A percentile compares a stretch with the other conserved stretches of the same genome.
phyloP scores from a whole-genome alignment of 2,113 vertebrate genomes.

The mouse (Mus musculus) region GRCm39 chr2:130145001-130145500 shows the following conservation, averaged over 20 bases:
- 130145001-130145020: background rate
- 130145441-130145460: slow-evolving; percentile 6
- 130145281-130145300: background rate
- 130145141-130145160: slow-evolving; percentile 68
- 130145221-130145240: background rate
- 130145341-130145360: background rate
- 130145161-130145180: slow-evolving; percentile 57
- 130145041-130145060: background rate
- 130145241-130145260: background rate
- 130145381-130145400: background rate
- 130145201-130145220: slow-evolving; percentile 25
- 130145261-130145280: background rate
- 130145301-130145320: background rate
- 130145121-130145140: slow-evolving; percentile 67
- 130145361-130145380: background rate
- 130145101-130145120: slow-evolving; percentile 73
- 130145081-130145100: slow-evolving; percentile 50
- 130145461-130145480: background rate
- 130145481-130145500: background rate
- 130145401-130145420: background rate
- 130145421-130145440: background rate
- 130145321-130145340: background rate
- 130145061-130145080: background rate
- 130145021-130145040: slow-evolving; percentile 43
- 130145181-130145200: slow-evolving; percentile 5